Evolutionary conservation across 2,113 vertebrate species (phyloP).

Genomic region (Chaenocephalus aceratus): DNA sequence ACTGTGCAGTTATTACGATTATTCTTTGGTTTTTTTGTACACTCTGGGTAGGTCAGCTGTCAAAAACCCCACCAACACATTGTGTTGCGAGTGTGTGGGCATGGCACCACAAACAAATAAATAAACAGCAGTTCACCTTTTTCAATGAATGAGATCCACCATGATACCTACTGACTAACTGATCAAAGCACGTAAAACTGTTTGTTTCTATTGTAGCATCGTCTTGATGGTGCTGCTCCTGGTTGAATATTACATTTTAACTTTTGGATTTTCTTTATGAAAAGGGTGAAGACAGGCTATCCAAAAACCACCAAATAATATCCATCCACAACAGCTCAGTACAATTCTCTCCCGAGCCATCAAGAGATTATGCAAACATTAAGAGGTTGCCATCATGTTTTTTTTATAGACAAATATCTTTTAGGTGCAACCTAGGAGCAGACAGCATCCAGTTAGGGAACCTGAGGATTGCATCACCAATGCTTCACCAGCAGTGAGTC

Average conservation of each 20-base stretch:
- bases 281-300: neutral
- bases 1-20: too few species aligned
- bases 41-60: conserved; percentile 13
- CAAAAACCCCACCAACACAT: conserved; percentile 20
- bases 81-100: neutral
- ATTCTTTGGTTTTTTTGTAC: neutral
- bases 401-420: too few species aligned
- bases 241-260: conserved; percentile 6
- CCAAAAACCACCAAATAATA: neutral
- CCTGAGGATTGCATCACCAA: neutral
- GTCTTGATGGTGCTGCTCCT: conserved; percentile 4
- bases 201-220: conserved; percentile 28
- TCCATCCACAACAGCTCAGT: neutral
- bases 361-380: neutral
- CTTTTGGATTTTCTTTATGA: neutral
- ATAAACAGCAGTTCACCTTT: conserved; percentile 18
- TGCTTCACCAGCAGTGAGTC: neutral
- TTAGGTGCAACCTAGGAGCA: neutral
- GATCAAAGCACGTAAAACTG: neutral
- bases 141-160: conserved; percentile 35
- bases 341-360: neutral
- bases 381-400: neutral
- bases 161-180: neutral
- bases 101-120: conserved; percentile 23
- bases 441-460: neutral